phyloP scores from a whole-genome alignment of 1,140 invertebrate species.

The Macrobrachium nipponense region DNA sequence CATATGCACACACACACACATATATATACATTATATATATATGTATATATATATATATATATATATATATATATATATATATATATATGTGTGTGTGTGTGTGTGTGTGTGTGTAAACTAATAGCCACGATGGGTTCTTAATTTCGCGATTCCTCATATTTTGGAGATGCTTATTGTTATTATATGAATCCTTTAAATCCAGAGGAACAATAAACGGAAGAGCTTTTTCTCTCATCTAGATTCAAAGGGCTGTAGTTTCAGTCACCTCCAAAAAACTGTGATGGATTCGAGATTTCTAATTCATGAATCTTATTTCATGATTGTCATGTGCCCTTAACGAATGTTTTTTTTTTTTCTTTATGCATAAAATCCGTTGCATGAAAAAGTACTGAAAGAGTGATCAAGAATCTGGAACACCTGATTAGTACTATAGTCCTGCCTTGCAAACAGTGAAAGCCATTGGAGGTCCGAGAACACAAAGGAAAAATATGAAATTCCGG shows the following conservation, averaged over 20 bases:
- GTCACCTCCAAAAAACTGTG: neutral
- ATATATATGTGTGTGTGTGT: neutral
- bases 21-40: constrained; percentile 15
- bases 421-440: too few species aligned
- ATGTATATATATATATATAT: neutral
- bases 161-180: neutral
- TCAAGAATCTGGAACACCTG: too few species aligned
- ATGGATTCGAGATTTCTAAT: neutral
- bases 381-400: too few species aligned
- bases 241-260: too few species aligned
- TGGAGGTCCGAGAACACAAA: too few species aligned
- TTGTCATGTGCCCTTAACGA: too few species aligned
- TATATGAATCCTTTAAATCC: neutral
- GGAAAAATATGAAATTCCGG: too few species aligned
- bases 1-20: neutral
- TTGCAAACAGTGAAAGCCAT: too few species aligned
- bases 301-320: neutral
- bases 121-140: neutral
- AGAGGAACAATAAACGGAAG: neutral
- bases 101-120: neutral
- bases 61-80: constrained; percentile 14
- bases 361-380: too few species aligned
- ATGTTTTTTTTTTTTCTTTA: too few species aligned
- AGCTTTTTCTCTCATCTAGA: too few species aligned
- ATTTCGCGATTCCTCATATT: too few species aligned